A percentile compares a stretch with the other conserved stretches of the same genome.
phyloP scores from a whole-genome alignment of 2,888 invertebrate species.

The Lagria hirta region DNA sequence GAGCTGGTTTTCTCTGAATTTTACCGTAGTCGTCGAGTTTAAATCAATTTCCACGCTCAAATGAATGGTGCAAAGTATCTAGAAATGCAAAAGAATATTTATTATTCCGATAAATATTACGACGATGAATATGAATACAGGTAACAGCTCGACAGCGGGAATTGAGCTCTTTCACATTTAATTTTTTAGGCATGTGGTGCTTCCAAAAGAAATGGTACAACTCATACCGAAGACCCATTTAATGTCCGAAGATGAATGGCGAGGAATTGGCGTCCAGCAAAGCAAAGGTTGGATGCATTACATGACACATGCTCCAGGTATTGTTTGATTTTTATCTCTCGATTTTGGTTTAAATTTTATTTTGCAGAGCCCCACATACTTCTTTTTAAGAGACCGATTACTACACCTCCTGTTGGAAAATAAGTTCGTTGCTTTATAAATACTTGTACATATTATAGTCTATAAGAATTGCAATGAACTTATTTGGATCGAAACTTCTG shows the following conservation, averaged over 20 bases:
- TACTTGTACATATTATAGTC: too few species aligned
- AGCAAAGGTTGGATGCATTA: slow-evolving; percentile 97
- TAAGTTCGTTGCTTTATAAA: too few species aligned
- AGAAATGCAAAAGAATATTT: slow-evolving; percentile 69
- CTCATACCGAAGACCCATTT: slow-evolving; percentile 88
- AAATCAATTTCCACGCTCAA: too few species aligned
- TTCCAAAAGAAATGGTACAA: slow-evolving; percentile 90
- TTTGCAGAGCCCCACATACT: slow-evolving; percentile 86
- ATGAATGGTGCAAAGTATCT: slow-evolving; percentile 42
- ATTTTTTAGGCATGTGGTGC: slow-evolving; percentile 82
- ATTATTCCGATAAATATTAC: slow-evolving; percentile 91
- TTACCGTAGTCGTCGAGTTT: neutral
- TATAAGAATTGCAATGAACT: too few species aligned
- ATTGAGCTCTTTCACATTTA: slow-evolving; percentile 1
- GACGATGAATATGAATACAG: slow-evolving; percentile 92
- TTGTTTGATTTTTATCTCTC: slow-evolving; percentile 26
- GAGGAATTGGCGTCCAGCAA: slow-evolving; percentile 92
- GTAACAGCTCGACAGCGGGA: slow-evolving; percentile 48
- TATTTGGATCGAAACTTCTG: too few species aligned
- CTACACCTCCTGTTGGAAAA: slow-evolving; percentile 53
- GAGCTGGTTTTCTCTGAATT: neutral
- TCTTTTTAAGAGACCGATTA: slow-evolving; percentile 76
- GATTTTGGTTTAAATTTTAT: slow-evolving; percentile 27
- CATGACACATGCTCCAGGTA: slow-evolving; percentile 93
- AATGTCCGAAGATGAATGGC: slow-evolving; percentile 94